Conservation (phyloP, 35 echinoderm and acorn worm genomes). For the Ptychodera flava region DNA sequence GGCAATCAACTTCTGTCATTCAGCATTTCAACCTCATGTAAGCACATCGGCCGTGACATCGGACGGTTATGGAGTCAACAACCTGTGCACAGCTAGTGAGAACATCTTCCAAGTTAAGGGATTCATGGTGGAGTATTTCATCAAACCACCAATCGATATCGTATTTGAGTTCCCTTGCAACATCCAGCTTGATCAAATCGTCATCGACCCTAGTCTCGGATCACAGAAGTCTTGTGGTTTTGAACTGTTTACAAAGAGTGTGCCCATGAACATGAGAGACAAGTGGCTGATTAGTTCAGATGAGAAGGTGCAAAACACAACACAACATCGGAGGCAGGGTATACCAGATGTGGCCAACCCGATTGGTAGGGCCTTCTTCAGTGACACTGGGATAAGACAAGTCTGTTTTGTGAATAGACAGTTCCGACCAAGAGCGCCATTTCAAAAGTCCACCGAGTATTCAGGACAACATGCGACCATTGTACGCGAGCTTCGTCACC, state of each 20-base stretch:
- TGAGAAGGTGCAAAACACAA: not conserved
- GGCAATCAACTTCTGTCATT: conserved; percentile 77
- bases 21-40: conserved; percentile 42
- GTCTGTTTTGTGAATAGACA: conserved; percentile 42
- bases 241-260: conserved; percentile 66
- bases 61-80: conserved; percentile 68
- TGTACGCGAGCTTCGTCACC: conserved; percentile 18
- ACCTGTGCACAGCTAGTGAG: conserved; percentile 29
- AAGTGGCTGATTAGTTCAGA: not conserved
- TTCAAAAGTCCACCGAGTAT: conserved; percentile 4
- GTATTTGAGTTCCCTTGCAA: conserved; percentile 73
- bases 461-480: not conserved
- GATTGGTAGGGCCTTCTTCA: not conserved
- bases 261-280: conserved; percentile 6
- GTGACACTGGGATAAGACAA: not conserved
- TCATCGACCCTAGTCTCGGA: conserved; percentile 62
- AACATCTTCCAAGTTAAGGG: conserved; percentile 44
- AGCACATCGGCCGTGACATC: conserved; percentile 54
- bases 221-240: conserved; percentile 65
- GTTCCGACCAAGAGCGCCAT: conserved; percentile 10
- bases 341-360: no score
- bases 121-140: conserved; percentile 85
- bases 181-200: conserved; percentile 64
- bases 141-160: conserved; percentile 80
- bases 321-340: no score